phyloP scores from a whole-genome alignment of 2,113 vertebrate genomes.

The Centropristis striata region DNA sequence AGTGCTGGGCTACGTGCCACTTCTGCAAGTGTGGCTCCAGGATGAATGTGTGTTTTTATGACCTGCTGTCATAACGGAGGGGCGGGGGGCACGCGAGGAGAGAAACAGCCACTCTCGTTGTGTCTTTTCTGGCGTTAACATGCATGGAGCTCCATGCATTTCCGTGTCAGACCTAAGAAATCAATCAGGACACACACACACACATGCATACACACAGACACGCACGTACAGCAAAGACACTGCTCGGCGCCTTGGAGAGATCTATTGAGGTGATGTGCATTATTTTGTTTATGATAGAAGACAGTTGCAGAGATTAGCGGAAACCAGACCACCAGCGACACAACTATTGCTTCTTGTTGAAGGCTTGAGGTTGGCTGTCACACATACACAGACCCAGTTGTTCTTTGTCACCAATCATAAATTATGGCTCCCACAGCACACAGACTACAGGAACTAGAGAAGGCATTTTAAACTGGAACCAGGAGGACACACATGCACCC shows the following conservation, averaged over 20 bases:
- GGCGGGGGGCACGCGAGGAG: slow-evolving; percentile 16
- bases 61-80: slow-evolving; percentile 60
- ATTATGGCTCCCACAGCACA: not conserved
- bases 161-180: slow-evolving; percentile 23
- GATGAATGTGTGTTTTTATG: slow-evolving; percentile 84
- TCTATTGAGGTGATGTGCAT: slow-evolving; percentile 23
- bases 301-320: slow-evolving; percentile 35
- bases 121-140: slow-evolving; percentile 28
- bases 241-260: not conserved
- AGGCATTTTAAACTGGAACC: slow-evolving; percentile 48
- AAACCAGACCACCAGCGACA: slow-evolving; percentile 38
- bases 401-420: slow-evolving; percentile 25
- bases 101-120: not conserved
- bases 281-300: slow-evolving; percentile 33
- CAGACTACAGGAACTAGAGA: slow-evolving; percentile 18
- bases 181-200: slow-evolving; percentile 23
- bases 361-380: not conserved
- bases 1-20: slow-evolving; percentile 33
- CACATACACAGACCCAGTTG: not conserved
- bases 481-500: slow-evolving; percentile 10
- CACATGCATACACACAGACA: no score
- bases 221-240: not conserved
- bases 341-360: slow-evolving; percentile 15
- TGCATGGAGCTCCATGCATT: not conserved
- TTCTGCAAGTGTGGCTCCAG: slow-evolving; percentile 25